These are phyloP conservation scores for Tribolium freemani DNA, from an alignment of 2,888 invertebrate species.

Conservation along the genomic window DNA sequence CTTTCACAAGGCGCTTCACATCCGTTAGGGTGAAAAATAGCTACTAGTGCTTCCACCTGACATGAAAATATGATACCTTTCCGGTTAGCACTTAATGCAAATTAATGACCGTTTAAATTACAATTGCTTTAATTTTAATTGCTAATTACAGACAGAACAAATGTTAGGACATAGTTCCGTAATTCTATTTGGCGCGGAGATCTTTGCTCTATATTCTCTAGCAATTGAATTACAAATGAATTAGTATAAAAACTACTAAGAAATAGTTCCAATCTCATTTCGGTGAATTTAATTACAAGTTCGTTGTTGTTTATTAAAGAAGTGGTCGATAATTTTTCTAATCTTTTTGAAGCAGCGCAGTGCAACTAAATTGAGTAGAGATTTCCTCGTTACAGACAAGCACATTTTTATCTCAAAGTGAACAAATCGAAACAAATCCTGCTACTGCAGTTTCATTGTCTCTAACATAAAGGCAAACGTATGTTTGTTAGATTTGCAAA, in stretches of 20 bases:
- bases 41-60: background rate
- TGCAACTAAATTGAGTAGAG: slow-evolving; percentile 2
- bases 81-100: slow-evolving; percentile 6
- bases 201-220: slow-evolving; percentile 3
- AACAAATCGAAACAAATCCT: slow-evolving; percentile 16
- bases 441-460: slow-evolving; percentile 15
- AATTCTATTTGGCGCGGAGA: background rate
- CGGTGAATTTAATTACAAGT: background rate
- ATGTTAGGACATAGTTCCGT: slow-evolving; percentile 1
- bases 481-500: slow-evolving; percentile 21
- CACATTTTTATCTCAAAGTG: slow-evolving; percentile 5
- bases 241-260: background rate
- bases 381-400: background rate
- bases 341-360: background rate
- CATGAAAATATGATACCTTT: slow-evolving; percentile 5
- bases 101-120: slow-evolving; percentile 6
- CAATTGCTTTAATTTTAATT: slow-evolving; percentile 10
- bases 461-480: slow-evolving; percentile 4
- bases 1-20: background rate
- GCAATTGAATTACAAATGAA: slow-evolving; percentile 18
- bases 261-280: slow-evolving; percentile 5
- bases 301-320: slow-evolving; percentile 1
- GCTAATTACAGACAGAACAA: slow-evolving; percentile 13
- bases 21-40: background rate
- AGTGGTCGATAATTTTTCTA: background rate